These are phyloP conservation scores for Papilio demoleus DNA, from an alignment of 2,888 invertebrate species.

Conservation along the genomic window DNA sequence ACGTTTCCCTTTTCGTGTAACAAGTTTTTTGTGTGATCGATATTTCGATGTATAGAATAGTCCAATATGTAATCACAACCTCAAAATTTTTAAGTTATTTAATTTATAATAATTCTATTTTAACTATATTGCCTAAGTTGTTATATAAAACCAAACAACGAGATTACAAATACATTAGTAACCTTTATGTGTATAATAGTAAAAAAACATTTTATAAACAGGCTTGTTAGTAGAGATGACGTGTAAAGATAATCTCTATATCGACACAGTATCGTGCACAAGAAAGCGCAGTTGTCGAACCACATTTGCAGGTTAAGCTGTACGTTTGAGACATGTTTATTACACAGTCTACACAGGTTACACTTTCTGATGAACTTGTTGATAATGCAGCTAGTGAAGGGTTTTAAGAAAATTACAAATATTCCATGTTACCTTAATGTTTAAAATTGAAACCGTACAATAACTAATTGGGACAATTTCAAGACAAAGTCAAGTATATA, in stretches of 20 bases:
- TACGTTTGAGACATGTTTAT: conserved; percentile 61
- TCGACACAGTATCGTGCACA: conserved; percentile 44
- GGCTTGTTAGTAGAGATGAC: background rate
- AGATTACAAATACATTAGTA: background rate
- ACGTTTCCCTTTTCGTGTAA: background rate
- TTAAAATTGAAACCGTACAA: no score
- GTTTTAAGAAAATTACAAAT: conserved; percentile 10
- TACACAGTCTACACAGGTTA: conserved; percentile 48
- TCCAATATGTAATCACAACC: background rate
- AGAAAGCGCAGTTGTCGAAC: conserved; percentile 57
- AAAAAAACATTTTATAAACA: no score
- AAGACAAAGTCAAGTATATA: no score
- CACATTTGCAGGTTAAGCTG: conserved; percentile 54
- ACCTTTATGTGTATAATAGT: no score
- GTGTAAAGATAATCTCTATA: conserved; percentile 19
- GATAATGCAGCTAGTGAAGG: conserved; percentile 59
- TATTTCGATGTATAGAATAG: background rate
- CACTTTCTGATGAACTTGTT: conserved; percentile 63
- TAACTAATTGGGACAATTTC: no score
- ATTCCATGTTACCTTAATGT: background rate
- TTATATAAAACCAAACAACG: background rate
- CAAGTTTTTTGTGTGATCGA: background rate
- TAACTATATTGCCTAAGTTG: background rate
- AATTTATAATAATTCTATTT: no score
- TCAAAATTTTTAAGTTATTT: no score